Base-by-base conservation (phyloP, 2,888 invertebrate species). In the Ommatoiulus sabulosus region DNA sequence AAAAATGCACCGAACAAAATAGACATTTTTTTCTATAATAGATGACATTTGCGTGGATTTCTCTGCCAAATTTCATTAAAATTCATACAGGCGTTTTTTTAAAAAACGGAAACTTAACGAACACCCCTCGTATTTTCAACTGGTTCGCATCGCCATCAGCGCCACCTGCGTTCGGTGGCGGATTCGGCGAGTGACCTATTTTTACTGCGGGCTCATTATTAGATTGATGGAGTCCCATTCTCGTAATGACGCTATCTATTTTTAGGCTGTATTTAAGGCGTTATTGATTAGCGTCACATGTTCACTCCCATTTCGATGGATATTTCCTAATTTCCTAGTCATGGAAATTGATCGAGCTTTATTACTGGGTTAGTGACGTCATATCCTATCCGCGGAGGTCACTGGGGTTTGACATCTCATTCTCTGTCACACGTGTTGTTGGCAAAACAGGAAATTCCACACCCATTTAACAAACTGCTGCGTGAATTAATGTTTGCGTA, bases 221-320 rank as follows among this genome's bases (percentile, higher is more conserved):
- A 72, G 72, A 72, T 72, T 72, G 72, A 72, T 72, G 72, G 24
- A 1, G 6, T 72, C 72, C 20, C 72, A 24, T 72, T 72, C 72
- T 72, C 24, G 72, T 72, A 72, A 72, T 72, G 20, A 72, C 24
- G 24, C 8, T 35, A 35, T 72, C 24, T 72, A 72, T 72, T 72
- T 72, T 24, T 72, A 72, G 72, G n/a, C 72, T 72, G 72, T n/a
- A 72, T 72, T 72, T 72, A 72, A 24, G 72, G 24, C 72, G 24
- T 72, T 72, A 72, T 72, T 72, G 72, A 72, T 72, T 72, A 8
- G 7, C 24, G 72, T 72, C 72, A 72, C 72, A 24, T 24, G 72
- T 24, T 72, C n/a, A n/a, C n/a, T n/a, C n/a, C 72, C n/a, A 72
- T 72, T 63, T 72, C 24, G 72, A 7, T 24, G 72, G 24, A 8